Conservation (phyloP, 2,113 vertebrate species). For the Tragelaphus strepsiceros region DNA sequence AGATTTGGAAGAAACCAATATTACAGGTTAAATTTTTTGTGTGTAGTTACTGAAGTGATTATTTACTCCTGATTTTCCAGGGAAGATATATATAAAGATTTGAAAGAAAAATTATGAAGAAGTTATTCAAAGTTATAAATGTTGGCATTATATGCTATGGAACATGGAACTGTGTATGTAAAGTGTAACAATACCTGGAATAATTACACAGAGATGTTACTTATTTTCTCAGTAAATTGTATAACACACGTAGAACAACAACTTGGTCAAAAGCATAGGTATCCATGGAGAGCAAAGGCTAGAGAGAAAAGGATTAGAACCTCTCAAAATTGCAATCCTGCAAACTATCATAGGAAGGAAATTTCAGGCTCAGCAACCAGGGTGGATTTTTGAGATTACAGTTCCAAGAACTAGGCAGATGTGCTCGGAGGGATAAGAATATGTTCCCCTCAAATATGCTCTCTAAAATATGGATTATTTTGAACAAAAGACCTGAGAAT, state of each 20-base stretch:
- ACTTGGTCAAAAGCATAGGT: background rate
- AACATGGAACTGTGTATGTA: background rate
- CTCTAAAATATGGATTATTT: background rate
- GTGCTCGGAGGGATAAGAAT: background rate
- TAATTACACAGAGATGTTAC: background rate
- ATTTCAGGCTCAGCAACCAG: background rate
- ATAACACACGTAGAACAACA: background rate
- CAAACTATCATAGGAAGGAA: background rate
- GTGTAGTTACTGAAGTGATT: background rate
- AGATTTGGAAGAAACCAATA: background rate
- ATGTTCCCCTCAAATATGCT: background rate
- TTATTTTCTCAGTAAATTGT: background rate
- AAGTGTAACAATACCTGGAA: background rate
- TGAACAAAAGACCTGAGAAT: background rate
- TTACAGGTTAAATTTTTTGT: background rate
- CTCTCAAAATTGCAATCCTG: background rate
- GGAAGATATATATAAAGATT: background rate
- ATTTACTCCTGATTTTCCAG: background rate
- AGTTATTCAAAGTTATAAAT: background rate
- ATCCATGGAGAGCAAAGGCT: background rate
- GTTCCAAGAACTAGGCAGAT: background rate
- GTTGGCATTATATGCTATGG: background rate
- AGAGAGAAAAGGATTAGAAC: background rate
- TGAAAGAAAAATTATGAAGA: background rate
- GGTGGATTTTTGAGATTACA: background rate